Evolutionary conservation across 2,113 vertebrate species (phyloP).

Genomic region (Hemibagrus wyckioides): DNA sequence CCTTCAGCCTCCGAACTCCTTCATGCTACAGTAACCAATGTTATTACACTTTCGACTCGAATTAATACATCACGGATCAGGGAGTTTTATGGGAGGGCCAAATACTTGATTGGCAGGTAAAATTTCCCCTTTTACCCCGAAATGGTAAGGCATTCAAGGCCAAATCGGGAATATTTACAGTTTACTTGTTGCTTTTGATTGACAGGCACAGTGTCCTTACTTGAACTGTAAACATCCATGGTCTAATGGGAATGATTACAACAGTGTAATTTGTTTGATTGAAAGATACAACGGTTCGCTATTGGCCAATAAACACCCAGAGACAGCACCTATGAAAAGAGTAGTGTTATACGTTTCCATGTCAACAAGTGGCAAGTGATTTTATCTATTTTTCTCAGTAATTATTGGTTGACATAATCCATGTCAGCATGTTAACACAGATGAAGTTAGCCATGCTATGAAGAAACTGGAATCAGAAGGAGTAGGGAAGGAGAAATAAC

Average conservation of each 20-base stretch:
- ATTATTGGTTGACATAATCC: not conserved
- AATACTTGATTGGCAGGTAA: not conserved
- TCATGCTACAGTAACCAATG: not conserved
- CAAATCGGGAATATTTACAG: not conserved
- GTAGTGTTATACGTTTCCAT: not conserved
- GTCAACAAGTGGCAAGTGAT: not conserved
- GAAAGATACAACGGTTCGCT: not conserved
- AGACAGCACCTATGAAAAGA: not conserved
- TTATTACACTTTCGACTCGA: not conserved
- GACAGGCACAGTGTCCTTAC: not conserved
- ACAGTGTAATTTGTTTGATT: not conserved
- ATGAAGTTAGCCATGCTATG: too few relatives aligned
- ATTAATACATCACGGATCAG: not conserved
- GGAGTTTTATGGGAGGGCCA: not conserved
- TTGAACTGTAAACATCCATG: not conserved
- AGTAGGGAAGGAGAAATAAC: not conserved
- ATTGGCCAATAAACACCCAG: not conserved
- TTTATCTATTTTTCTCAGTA: not conserved
- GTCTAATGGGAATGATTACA: not conserved
- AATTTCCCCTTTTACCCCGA: not conserved
- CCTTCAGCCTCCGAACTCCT: not conserved
- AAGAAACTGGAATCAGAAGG: not conserved
- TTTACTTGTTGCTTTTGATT: not conserved
- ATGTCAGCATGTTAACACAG: not conserved
- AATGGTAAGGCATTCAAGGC: not conserved